A percentile compares a stretch with the other conserved stretches of the same genome.
phyloP scores from a whole-genome alignment of 2,888 invertebrate genomes.

The Toxonevra muliebris region DNA sequence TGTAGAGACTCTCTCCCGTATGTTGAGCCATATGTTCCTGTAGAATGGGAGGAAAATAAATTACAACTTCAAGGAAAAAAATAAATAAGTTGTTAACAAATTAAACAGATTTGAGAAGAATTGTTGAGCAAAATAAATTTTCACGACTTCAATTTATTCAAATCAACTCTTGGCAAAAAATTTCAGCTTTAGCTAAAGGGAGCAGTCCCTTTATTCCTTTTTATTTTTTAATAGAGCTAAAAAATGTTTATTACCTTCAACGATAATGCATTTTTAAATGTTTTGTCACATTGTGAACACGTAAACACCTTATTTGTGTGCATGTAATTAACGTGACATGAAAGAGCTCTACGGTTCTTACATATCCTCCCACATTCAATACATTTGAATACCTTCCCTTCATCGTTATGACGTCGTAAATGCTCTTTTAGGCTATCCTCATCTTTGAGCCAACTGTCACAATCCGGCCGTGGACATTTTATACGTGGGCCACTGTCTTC shows the following conservation, averaged over 20 bases:
- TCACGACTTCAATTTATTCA: too few relatives aligned
- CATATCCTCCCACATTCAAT: constrained; percentile 43
- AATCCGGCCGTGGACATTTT: constrained; percentile 60
- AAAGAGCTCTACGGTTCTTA: constrained; percentile 60
- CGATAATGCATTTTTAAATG: constrained; percentile 61
- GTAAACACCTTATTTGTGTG: constrained; percentile 57
- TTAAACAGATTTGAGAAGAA: too few relatives aligned
- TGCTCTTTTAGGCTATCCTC: constrained; percentile 61
- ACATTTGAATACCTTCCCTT: neutral
- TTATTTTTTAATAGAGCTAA: too few relatives aligned
- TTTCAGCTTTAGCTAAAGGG: too few relatives aligned
- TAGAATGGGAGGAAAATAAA: too few relatives aligned
- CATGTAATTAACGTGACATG: constrained; percentile 61
- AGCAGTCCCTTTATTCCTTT: too few relatives aligned
- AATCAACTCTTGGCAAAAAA: too few relatives aligned
- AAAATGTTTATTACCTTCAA: constrained; percentile 48
- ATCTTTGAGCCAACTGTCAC: constrained; percentile 63
- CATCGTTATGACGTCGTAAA: constrained; percentile 57
- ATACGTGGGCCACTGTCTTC: constrained; percentile 60
- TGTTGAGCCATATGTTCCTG: constrained; percentile 63
- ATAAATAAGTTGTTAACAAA: too few relatives aligned
- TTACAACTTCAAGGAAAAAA: too few relatives aligned
- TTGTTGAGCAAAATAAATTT: too few relatives aligned
- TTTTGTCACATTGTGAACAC: constrained; percentile 61
- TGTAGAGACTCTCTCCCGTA: constrained; percentile 62